Evolutionary conservation across 2,888 invertebrate species (phyloP).

Genomic region (Eupithecia tripunctaria): DNA sequence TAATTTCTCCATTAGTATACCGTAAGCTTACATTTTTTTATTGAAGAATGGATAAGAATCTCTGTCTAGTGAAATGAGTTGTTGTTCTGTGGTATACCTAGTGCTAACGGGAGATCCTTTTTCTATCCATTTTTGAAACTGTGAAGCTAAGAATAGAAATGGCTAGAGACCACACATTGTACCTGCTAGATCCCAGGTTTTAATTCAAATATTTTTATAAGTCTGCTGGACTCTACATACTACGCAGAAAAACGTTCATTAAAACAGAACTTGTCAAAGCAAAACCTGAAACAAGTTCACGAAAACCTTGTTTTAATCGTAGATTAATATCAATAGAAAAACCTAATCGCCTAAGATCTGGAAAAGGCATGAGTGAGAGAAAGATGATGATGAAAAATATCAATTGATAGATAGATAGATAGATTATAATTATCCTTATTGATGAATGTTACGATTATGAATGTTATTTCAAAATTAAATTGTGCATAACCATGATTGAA

Average conservation of each 20-base stretch:
- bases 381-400: not conserved
- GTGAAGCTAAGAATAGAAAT: not conserved
- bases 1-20: constrained; percentile 6
- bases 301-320: not conserved
- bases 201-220: not conserved
- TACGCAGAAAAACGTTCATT: not conserved
- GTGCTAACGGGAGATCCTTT: not conserved
- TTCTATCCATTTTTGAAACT: not conserved
- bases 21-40: not conserved
- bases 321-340: not conserved
- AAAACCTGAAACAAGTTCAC: not conserved
- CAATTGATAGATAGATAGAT: not conserved
- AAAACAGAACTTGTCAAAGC: not conserved
- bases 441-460: too few species aligned
- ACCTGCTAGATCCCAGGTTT: not conserved
- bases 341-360: not conserved
- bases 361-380: not conserved
- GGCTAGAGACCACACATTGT: not conserved
- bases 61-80: not conserved
- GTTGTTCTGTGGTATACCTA: not conserved
- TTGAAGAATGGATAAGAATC: not conserved
- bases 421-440: too few species aligned
- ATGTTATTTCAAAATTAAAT: not conserved
- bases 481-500: not conserved
- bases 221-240: not conserved